Evolutionary conservation across 2,797 vertebrate species (phyloP), one percentile per base, ranked within the genome.

Genomic region (Artibeus lituratus): DNA sequence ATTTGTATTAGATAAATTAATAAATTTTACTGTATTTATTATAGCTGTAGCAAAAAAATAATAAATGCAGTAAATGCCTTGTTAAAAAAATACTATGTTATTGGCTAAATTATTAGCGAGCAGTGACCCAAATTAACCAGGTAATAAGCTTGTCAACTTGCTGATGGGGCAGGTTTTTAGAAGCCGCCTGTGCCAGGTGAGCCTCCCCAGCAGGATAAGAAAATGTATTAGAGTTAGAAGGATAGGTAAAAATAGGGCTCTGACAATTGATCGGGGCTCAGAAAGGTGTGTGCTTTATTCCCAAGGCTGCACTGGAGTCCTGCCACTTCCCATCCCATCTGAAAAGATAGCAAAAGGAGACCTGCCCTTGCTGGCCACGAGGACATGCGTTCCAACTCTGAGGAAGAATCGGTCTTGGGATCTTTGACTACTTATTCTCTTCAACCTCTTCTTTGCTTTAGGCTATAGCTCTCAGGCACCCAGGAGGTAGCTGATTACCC

Each of bases 71-170:
- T 97, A 97, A 97, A 97, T 98, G 95, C 95, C 95, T 98, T 98
- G 97, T 98, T 98, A 97, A 98, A 98, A 98, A 98, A 98, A 98
- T 97, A 98, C 44, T 93, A 83, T 96, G 72, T 96, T 98, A 97
- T 97, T 98, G 97, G 97, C 69, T 98, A 98, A 98, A 98, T 98
- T 98, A 98, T 98, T 98, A 97, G 98, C 96, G 97, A 96, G 81
- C 97, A 96, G 69, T 97, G 98, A 98, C 98, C 98, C 93, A 98
- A 98, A 98, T 98, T 98, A 98, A 97, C 91, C 98, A 96, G 70
- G 97, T 97, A 98, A 97, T 98, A 98, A 98, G 97, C 95, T 93
- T 97, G 55, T 84, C 76, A 83, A 97, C 97, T 98, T 98, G 98
- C 98, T 98, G 98, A 97, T 96, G 93, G 77, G 94, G 97, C 97